phyloP scores from a whole-genome alignment of 1,140 invertebrate genomes.

The Agrypnia vestita region DNA sequence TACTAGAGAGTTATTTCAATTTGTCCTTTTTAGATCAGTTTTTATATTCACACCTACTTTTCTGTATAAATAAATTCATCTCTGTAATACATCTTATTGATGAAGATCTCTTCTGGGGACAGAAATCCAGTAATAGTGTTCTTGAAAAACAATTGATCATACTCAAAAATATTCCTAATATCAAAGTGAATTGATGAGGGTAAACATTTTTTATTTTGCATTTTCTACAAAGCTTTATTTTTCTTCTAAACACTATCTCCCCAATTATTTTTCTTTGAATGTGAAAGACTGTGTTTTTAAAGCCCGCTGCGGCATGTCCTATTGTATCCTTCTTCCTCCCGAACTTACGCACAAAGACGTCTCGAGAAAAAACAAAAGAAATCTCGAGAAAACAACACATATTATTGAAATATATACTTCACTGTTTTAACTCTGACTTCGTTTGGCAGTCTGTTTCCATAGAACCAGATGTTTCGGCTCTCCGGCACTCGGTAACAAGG shows the following conservation, averaged over 20 bases:
- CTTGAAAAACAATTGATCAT: no score
- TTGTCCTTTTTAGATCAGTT: no score
- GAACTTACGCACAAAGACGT: slow-evolving; percentile 1
- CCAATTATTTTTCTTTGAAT: not conserved
- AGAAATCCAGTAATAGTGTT: no score
- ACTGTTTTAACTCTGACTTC: not conserved
- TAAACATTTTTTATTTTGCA: no score
- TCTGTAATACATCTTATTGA: no score
- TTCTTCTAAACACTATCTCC: not conserved
- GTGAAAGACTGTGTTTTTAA: not conserved
- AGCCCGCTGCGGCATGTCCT: not conserved
- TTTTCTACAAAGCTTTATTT: no score
- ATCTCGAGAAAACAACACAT: not conserved
- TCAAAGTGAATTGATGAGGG: no score
- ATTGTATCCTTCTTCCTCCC: not conserved
- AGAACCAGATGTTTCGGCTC: slow-evolving; percentile 2
- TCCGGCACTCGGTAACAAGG: not conserved
- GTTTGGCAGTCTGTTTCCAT: not conserved
- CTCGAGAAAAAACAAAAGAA: not conserved
- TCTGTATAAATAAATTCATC: no score
- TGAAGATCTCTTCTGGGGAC: no score
- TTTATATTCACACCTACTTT: no score
- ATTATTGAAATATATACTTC: not conserved
- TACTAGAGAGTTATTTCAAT: no score
- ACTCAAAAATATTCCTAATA: no score